phyloP scores from a whole-genome alignment of 1,140 invertebrate genomes.

The Babylonia areolata region DNA sequence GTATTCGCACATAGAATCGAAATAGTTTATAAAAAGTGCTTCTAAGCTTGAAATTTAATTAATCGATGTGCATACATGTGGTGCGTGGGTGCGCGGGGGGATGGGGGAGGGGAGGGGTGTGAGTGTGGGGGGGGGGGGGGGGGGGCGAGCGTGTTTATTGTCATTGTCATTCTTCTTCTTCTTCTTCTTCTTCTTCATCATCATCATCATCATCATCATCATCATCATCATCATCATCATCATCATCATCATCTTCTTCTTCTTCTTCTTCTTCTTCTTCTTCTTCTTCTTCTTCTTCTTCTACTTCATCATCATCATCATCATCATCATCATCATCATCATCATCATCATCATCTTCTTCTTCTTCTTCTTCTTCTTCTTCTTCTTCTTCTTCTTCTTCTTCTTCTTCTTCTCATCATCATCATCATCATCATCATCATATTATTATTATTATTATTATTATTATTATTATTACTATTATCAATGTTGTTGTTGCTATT shows the following conservation, averaged over 20 bases:
- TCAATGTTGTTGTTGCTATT: too few relatives aligned
- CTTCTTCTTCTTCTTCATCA: neutral
- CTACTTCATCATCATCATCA: neutral
- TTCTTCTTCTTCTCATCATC: too few relatives aligned
- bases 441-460: conserved; percentile 1
- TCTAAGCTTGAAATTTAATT: too few relatives aligned
- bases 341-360: conserved; percentile 7
- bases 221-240: conserved; percentile 12
- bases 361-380: neutral
- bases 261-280: neutral
- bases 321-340: conserved; percentile 12
- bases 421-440: too few relatives aligned
- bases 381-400: too few relatives aligned
- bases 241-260: neutral
- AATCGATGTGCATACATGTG: too few relatives aligned
- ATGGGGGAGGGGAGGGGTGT: too few relatives aligned
- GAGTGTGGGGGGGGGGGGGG: too few relatives aligned
- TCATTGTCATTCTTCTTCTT: neutral
- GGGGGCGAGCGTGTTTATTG: too few relatives aligned
- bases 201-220: conserved; percentile 13
- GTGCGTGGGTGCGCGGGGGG: too few relatives aligned
- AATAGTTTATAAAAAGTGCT: too few relatives aligned
- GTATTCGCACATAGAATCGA: too few relatives aligned
- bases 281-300: neutral
- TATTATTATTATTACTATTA: neutral